Conservation (phyloP, 1,140 invertebrate genomes). For the Cotesia typhae region DNA sequence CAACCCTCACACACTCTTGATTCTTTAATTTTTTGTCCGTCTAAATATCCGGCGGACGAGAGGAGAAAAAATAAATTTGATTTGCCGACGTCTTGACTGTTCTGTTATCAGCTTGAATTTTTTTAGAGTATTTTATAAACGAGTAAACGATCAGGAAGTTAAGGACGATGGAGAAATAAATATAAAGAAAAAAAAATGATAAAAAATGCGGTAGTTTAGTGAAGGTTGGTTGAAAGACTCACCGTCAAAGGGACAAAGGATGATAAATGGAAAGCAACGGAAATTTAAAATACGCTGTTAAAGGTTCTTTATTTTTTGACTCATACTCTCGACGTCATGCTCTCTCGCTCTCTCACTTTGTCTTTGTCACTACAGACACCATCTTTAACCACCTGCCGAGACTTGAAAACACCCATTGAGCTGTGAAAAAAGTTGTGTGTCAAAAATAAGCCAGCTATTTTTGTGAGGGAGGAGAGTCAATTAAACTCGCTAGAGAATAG, state of each 20-base stretch:
- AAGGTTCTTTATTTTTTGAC: neutral
- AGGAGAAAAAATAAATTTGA: neutral
- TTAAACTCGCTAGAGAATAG: no score
- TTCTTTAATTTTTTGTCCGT: no score
- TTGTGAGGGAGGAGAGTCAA: no score
- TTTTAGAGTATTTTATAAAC: neutral
- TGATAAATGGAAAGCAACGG: constrained; percentile 29
- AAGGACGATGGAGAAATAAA: constrained; percentile 14
- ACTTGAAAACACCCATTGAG: no score
- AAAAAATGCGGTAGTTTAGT: constrained; percentile 18
- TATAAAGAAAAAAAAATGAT: constrained; percentile 9
- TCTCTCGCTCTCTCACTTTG: neutral
- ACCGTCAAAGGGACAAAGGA: constrained; percentile 35
- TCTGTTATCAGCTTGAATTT: constrained; percentile 9
- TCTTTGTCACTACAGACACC: neutral
- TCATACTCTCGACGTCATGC: neutral
- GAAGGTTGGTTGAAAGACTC: neutral
- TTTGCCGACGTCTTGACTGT: neutral
- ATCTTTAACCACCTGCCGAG: no score
- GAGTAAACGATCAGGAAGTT: constrained; percentile 15
- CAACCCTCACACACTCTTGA: no score
- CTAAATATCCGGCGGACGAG: no score
- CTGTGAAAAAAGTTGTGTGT: no score
- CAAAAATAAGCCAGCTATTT: no score
- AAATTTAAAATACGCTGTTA: constrained; percentile 34